phyloP scores from a whole-genome alignment of 2,888 invertebrate genomes.

The Hypena proboscidalis region DNA sequence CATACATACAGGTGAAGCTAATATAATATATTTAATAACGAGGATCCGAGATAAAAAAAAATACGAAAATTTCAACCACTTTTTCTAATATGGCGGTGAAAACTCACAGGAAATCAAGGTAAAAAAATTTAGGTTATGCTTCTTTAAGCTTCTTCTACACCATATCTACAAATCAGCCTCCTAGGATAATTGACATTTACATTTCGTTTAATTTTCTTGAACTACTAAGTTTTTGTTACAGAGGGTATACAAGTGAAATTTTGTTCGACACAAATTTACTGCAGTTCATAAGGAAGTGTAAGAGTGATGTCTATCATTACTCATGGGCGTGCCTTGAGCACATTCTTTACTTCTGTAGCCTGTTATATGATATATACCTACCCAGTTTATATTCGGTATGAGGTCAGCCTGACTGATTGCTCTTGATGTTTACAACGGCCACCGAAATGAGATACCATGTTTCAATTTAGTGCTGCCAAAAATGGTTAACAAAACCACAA shows the following conservation, averaged over 20 bases:
- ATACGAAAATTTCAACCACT: too few species aligned
- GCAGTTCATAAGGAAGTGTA: constrained; percentile 71
- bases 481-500: too few species aligned
- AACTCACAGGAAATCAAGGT: too few species aligned
- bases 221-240: constrained; percentile 53
- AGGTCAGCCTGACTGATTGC: constrained; percentile 60
- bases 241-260: constrained; percentile 70
- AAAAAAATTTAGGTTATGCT: too few species aligned
- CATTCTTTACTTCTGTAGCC: constrained; percentile 58
- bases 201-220: constrained; percentile 36
- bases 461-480: too few species aligned
- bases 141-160: too few species aligned
- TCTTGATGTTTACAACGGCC: constrained; percentile 57
- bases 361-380: constrained; percentile 31
- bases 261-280: constrained; percentile 74
- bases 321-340: constrained; percentile 64
- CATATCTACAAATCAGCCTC: too few species aligned
- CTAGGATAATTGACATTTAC: too few species aligned
- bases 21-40: too few species aligned
- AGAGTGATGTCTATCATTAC: constrained; percentile 71
- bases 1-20: too few species aligned
- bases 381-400: constrained; percentile 64
- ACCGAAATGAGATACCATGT: constrained; percentile 28
- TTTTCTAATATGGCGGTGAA: too few species aligned
- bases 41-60: too few species aligned